Percentiles rank a stretch among this genome's conserved stretches.
These are phyloP conservation scores for Marasmarcha lunaedactyla DNA, from an alignment of 2,888 invertebrate species.

Conservation along the genomic window DNA sequence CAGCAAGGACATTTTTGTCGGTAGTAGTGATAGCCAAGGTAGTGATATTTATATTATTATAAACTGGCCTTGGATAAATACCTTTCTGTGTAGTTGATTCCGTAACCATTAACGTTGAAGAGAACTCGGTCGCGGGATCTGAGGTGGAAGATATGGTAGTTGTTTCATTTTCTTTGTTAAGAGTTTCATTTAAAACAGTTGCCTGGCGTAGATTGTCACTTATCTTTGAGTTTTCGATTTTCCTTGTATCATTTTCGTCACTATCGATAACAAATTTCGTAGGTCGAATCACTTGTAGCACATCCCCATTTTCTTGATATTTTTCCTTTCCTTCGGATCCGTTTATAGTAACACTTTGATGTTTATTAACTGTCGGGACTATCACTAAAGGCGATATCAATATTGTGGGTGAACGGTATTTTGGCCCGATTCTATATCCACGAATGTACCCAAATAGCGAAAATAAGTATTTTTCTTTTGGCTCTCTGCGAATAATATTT, in stretches of 20 bases:
- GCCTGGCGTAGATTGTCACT: not conserved
- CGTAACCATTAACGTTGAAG: constrained; percentile 7
- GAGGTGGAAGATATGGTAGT: not conserved
- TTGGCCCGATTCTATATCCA: constrained; percentile 24
- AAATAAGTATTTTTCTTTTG: constrained; percentile 19
- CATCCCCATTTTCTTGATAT: constrained; percentile 20
- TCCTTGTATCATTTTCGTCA: not conserved
- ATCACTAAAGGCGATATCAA: constrained; percentile 25
- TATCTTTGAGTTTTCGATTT: not conserved
- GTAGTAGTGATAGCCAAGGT: constrained; percentile 19
- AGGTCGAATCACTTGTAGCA: constrained; percentile 15
- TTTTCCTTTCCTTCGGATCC: constrained; percentile 19
- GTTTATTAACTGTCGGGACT: constrained; percentile 25
- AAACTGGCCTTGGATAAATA: constrained; percentile 20
- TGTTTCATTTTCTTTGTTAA: not conserved
- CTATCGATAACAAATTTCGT: constrained; percentile 14
- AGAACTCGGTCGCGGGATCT: not conserved
- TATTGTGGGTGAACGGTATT: constrained; percentile 20
- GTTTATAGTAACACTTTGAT: constrained; percentile 25
- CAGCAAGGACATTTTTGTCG: constrained; percentile 6
- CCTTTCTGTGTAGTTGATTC: constrained; percentile 9
- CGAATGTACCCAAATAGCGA: constrained; percentile 24
- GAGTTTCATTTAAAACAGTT: not conserved
- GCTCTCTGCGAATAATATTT: constrained; percentile 8
- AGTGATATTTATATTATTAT: constrained; percentile 19